phyloP scores from a whole-genome alignment of 2,797 vertebrate species.

The Nannoperca australis region DNA sequence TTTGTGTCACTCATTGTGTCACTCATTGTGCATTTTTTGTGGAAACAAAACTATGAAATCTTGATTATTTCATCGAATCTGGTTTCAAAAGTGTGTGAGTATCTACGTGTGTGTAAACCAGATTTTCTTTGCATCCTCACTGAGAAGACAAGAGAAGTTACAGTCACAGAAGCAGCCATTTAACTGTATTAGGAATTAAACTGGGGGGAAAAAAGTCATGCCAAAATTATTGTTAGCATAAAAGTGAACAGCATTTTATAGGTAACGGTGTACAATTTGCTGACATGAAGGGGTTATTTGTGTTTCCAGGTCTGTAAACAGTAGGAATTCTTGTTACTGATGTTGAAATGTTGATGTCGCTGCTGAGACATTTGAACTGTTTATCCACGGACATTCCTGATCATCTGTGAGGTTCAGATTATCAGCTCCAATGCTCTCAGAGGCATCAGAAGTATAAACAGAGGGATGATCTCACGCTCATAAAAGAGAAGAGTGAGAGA shows the following conservation, averaged over 20 bases:
- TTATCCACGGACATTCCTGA: background rate
- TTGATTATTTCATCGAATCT: background rate
- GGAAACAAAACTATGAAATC: background rate
- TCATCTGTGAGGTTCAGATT: background rate
- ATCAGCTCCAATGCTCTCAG: too few relatives aligned
- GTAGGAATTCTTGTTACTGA: background rate
- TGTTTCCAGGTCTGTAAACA: background rate
- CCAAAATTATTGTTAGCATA: background rate
- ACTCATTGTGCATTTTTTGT: background rate
- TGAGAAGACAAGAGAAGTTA: background rate
- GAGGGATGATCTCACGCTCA: conserved; percentile 27
- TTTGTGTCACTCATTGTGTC: conserved; percentile 4
- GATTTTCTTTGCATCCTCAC: background rate
- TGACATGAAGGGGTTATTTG: background rate
- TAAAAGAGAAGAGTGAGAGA: background rate
- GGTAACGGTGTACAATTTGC: background rate
- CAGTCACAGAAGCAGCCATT: background rate
- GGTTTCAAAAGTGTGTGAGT: background rate
- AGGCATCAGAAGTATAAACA: too few relatives aligned
- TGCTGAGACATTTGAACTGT: background rate
- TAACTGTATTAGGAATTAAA: background rate
- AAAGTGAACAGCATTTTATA: background rate
- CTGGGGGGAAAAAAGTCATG: background rate
- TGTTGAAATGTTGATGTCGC: background rate
- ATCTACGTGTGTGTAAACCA: background rate